These are phyloP conservation scores for Noctua pronuba DNA, from an alignment of 2,888 invertebrate genomes.

Conservation along the genomic window DNA sequence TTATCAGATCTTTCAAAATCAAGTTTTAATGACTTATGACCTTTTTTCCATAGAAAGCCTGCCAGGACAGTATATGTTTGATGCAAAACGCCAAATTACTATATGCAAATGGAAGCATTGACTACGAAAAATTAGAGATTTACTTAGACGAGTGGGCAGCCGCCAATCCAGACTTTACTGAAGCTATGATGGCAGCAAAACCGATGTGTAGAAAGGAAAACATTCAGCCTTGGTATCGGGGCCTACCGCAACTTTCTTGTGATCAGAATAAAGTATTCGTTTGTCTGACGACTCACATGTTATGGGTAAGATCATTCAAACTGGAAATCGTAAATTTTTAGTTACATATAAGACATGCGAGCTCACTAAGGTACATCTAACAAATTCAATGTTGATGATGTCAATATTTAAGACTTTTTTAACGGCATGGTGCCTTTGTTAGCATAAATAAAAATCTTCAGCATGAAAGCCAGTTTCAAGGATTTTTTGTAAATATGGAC, in stretches of 20 bases:
- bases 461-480: neutral
- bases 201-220: conserved; percentile 45
- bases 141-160: conserved; percentile 74
- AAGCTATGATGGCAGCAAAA: conserved; percentile 71
- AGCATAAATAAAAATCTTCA: neutral
- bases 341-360: neutral
- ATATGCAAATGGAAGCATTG: conserved; percentile 71
- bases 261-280: conserved; percentile 76
- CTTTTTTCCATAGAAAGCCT: conserved; percentile 18
- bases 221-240: conserved; percentile 62
- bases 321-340: neutral
- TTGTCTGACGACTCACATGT: conserved; percentile 76
- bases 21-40: neutral
- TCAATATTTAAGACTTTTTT: neutral
- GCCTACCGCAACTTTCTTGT: conserved; percentile 73
- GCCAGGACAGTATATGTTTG: conserved; percentile 70
- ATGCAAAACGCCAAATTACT: conserved; percentile 75
- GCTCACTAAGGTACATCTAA: neutral
- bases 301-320: conserved; percentile 50
- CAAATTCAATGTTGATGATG: too few species aligned
- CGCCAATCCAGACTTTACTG: conserved; percentile 72
- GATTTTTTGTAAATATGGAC: neutral
- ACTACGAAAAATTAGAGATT: conserved; percentile 69
- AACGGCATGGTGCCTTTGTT: neutral
- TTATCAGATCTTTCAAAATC: neutral